phyloP scores from a whole-genome alignment of 2,888 invertebrate species.

The Drosophila tanythrix region DNA sequence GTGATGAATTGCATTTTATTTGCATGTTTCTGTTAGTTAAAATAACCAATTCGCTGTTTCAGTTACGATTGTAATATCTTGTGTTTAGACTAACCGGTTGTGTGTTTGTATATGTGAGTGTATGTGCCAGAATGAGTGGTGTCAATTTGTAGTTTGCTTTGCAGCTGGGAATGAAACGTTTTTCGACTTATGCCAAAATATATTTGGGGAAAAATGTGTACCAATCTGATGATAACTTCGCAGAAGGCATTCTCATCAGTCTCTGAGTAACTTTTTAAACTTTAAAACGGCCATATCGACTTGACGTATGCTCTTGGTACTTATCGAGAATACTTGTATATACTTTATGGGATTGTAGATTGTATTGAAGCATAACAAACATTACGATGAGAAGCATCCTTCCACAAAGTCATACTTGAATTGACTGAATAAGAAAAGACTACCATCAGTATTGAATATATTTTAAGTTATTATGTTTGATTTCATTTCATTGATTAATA shows the following conservation, averaged over 20 bases:
- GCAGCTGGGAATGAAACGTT: slow-evolving; percentile 37
- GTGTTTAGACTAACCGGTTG: slow-evolving; percentile 22
- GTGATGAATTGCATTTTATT: slow-evolving; percentile 17
- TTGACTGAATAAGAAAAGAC: not conserved
- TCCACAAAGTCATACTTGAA: not conserved
- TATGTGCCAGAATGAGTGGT: slow-evolving; percentile 14
- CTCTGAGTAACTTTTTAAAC: no score
- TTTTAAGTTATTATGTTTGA: not conserved
- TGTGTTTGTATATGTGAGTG: slow-evolving; percentile 18
- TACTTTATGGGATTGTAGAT: not conserved
- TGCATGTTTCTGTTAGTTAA: slow-evolving; percentile 15
- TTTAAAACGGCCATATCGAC: not conserved
- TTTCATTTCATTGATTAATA: not conserved
- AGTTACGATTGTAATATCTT: slow-evolving; percentile 35
- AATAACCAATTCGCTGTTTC: slow-evolving; percentile 22
- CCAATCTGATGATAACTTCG: not conserved
- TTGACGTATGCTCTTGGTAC: not conserved
- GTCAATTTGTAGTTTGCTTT: slow-evolving; percentile 14
- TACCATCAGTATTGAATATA: not conserved
- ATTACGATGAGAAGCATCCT: not conserved
- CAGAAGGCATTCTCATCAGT: not conserved
- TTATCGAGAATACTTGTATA: not conserved
- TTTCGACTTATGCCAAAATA: not conserved
- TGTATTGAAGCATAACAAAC: not conserved
- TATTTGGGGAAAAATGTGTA: not conserved